Evolutionary conservation across 2,797 vertebrate species (phyloP).

Genomic region (Lacerta bilineata): DNA sequence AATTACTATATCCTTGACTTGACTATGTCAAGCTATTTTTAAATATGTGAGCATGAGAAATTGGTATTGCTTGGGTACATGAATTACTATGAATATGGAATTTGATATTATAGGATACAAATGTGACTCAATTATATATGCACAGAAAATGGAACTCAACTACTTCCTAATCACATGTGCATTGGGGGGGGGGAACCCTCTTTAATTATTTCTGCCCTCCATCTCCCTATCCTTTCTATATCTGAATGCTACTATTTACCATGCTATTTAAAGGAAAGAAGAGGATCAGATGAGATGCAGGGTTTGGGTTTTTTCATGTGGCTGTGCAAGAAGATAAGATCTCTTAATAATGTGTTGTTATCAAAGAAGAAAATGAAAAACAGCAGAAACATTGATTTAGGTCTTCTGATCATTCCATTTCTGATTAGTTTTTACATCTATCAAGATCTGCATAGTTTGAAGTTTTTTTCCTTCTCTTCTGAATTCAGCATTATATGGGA

Average conservation of each 20-base stretch:
- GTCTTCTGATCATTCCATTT: slow-evolving; percentile 15
- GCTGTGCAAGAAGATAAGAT: not conserved
- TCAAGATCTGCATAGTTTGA: slow-evolving; percentile 18
- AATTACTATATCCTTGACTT: not conserved
- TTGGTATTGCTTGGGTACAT: not conserved
- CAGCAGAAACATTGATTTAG: slow-evolving; percentile 17
- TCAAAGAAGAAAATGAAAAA: slow-evolving; percentile 52
- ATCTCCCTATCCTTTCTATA: slow-evolving; percentile 2
- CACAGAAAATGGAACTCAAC: not conserved
- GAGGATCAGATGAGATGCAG: slow-evolving; percentile 18
- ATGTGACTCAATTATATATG: not conserved
- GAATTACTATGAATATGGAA: not conserved
- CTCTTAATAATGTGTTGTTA: slow-evolving; percentile 50
- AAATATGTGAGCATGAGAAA: not conserved
- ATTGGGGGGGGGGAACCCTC: not conserved
- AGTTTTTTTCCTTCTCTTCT: not conserved
- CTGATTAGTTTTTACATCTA: slow-evolving; percentile 14
- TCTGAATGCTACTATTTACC: slow-evolving; percentile 16
- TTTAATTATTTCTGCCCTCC: not conserved
- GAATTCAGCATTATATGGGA: not conserved
- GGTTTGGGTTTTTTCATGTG: slow-evolving; percentile 1
- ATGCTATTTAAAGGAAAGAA: slow-evolving; percentile 8
- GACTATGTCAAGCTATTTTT: not conserved
- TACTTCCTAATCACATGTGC: not conserved
- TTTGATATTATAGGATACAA: slow-evolving; percentile 12